phyloP scores from a whole-genome alignment of 2,797 vertebrate species.

The Onychomys leucogaster region DNA sequence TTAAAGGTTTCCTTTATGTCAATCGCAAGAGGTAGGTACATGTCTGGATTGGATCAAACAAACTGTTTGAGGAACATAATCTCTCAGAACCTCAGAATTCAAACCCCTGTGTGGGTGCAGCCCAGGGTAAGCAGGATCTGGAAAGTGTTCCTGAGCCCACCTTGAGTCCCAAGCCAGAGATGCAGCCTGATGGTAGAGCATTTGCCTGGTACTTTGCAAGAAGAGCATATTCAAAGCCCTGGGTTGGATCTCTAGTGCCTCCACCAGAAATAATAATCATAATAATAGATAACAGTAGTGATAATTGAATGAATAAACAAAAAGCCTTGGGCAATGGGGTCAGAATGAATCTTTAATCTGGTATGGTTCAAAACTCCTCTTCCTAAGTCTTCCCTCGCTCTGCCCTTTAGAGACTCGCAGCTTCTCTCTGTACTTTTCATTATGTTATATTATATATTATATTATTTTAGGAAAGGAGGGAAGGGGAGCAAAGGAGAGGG shows the following conservation, averaged over 20 bases:
- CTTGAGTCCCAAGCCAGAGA: neutral
- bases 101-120: neutral
- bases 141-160: neutral
- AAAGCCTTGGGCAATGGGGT: neutral
- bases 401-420: neutral
- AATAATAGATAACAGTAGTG: neutral
- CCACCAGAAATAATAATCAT: neutral
- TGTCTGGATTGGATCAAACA: neutral
- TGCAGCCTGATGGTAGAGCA: neutral
- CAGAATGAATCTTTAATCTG: neutral
- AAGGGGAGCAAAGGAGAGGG: no score
- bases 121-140: no score
- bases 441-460: neutral
- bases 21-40: neutral
- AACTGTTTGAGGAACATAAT: neutral
- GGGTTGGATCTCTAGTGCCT: neutral
- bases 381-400: neutral
- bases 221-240: neutral
- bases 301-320: neutral
- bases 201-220: neutral
- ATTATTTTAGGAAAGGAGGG: no score
- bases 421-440: neutral
- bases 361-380: neutral
- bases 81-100: conserved; percentile 21
- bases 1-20: neutral